Percentiles rank a stretch among this genome's conserved stretches.
phyloP scores from a whole-genome alignment of 1,140 invertebrate genomes.

The Melitaea cinxia region DNA sequence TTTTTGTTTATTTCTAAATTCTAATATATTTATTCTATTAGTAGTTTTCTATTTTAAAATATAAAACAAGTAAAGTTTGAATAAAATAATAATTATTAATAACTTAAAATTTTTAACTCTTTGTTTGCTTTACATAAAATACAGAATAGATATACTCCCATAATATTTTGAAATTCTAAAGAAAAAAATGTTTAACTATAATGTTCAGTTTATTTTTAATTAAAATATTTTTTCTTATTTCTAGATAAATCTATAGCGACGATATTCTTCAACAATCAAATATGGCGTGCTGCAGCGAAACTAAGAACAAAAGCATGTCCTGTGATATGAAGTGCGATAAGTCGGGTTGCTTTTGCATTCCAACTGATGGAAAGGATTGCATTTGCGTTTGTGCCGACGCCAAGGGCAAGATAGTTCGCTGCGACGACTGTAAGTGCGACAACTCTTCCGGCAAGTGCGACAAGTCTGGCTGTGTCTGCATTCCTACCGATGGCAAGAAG shows the following conservation, averaged over 20 bases:
- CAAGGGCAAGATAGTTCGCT: background rate
- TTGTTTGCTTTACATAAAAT: too few relatives aligned
- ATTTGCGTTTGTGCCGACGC: background rate
- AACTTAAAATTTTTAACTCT: too few relatives aligned
- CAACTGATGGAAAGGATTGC: background rate
- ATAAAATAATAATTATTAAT: too few relatives aligned
- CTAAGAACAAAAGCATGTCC: constrained; percentile 34
- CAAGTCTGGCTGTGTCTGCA: background rate
- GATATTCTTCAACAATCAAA: constrained; percentile 7
- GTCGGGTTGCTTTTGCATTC: constrained; percentile 4
- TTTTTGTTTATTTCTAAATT: too few relatives aligned
- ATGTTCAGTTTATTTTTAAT: too few relatives aligned
- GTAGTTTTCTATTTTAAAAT: too few relatives aligned
- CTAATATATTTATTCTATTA: too few relatives aligned
- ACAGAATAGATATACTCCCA: too few relatives aligned
- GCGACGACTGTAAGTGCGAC: constrained; percentile 12
- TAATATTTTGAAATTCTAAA: too few relatives aligned
- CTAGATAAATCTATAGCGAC: background rate
- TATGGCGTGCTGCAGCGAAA: constrained; percentile 50
- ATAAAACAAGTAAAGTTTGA: too few relatives aligned
- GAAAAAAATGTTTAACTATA: too few relatives aligned
- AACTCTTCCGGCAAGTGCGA: background rate
- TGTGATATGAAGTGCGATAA: constrained; percentile 44
- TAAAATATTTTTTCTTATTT: background rate
- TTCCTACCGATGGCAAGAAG: background rate